Evolutionary conservation across 2,113 vertebrate genomes (phyloP).

Genomic region (Pedionomus torquatus): DNA sequence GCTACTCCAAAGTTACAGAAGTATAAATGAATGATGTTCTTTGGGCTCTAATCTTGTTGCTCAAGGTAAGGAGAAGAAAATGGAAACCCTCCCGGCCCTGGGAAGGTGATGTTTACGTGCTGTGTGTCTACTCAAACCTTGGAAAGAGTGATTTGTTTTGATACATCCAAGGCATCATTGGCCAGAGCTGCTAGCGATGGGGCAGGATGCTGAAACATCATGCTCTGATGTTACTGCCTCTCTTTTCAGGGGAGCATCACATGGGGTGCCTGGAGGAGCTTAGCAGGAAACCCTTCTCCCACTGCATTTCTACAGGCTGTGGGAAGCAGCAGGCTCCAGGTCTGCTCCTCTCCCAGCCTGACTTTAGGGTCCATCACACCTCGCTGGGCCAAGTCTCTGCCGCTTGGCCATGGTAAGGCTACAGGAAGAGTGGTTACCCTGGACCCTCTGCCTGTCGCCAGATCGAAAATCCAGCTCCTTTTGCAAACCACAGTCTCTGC

Average conservation of each 20-base stretch:
- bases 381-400: neutral
- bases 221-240: accelerated
- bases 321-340: neutral
- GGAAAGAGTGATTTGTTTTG: neutral
- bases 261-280: neutral
- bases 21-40: neutral
- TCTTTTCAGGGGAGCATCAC: neutral
- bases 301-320: neutral
- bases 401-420: accelerated
- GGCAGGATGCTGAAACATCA: neutral
- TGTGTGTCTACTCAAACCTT: neutral
- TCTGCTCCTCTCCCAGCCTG: neutral
- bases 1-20: neutral
- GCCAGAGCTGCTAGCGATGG: neutral
- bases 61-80: neutral
- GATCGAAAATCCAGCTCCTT: neutral
- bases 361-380: too few species aligned
- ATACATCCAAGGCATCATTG: accelerated
- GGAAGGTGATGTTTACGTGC: neutral
- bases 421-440: accelerated
- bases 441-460: neutral
- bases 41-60: neutral
- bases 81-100: neutral
- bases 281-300: neutral
- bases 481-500: neutral